These are phyloP conservation scores for Pipistrellus pygmaeus DNA, from an alignment of 2,797 vertebrate species.

Conservation along the genomic window DNA sequence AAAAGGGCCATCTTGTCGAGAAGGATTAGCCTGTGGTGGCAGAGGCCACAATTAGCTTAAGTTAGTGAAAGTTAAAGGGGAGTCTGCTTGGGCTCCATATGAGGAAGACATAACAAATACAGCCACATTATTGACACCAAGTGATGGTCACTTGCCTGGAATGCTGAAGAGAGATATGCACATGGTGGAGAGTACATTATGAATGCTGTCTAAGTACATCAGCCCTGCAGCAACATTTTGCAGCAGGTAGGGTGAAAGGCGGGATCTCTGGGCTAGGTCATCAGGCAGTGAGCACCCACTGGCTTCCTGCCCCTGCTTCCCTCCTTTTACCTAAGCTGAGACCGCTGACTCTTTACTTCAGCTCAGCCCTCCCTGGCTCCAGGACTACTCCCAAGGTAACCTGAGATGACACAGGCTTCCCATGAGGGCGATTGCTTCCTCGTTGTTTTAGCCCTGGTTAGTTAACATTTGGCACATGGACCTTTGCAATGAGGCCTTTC, in stretches of 20 bases:
- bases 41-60: background rate
- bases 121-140: background rate
- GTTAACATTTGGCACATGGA: background rate
- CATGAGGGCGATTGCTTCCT: background rate
- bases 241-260: background rate
- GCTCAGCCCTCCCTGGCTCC: background rate
- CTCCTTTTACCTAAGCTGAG: background rate
- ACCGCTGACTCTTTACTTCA: rapidly evolving
- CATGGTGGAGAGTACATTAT: background rate
- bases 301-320: background rate
- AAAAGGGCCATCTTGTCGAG: background rate
- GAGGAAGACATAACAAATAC: conserved; percentile 14
- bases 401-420: background rate
- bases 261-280: background rate
- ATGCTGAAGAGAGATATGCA: background rate
- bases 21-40: background rate
- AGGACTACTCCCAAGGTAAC: background rate
- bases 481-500: background rate
- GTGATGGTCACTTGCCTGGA: background rate
- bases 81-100: background rate
- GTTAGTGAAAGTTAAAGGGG: background rate
- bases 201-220: background rate
- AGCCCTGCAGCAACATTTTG: background rate
- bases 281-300: background rate
- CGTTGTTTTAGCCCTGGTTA: background rate